Conservation (phyloP, 2,797 vertebrate genomes). For the Phoxinus dragarum region DNA sequence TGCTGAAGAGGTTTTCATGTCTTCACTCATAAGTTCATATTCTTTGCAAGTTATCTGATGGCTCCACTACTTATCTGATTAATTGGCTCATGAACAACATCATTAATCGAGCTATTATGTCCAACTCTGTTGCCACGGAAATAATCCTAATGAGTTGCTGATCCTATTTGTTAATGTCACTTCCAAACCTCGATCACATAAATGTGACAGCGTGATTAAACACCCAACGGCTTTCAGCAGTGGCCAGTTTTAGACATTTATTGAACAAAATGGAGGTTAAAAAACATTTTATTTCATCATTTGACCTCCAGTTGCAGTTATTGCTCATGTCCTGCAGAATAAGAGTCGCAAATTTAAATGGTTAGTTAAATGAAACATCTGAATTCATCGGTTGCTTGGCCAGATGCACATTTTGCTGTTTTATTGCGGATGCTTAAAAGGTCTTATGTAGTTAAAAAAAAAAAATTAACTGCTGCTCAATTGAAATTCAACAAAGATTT, state of each 20-base stretch:
- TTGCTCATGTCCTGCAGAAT: not conserved
- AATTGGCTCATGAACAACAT: constrained; percentile 77
- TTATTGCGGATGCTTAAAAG: not conserved
- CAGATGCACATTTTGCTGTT: constrained; percentile 2
- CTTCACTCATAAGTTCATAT: constrained; percentile 57
- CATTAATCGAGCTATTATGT: constrained; percentile 81
- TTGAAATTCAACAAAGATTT: constrained; percentile 11
- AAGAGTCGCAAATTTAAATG: not conserved
- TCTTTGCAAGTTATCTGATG: constrained; percentile 62
- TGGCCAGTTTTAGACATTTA: constrained; percentile 5
- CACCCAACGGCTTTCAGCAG: constrained; percentile 60
- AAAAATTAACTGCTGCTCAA: not conserved
- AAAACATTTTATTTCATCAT: constrained; percentile 11
- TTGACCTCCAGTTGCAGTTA: not conserved
- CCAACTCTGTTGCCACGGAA: constrained; percentile 71
- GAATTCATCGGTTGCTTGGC: not conserved
- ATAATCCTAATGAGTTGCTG: constrained; percentile 77
- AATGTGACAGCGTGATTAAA: constrained; percentile 71
- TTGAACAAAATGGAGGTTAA: constrained; percentile 8
- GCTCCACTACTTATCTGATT: constrained; percentile 78
- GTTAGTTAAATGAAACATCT: constrained; percentile 25
- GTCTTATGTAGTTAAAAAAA: not conserved
- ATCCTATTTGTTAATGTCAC: constrained; percentile 78
- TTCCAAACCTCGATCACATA: constrained; percentile 60
- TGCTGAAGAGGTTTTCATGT: not conserved